These are phyloP conservation scores for Saguinus midas DNA, from an alignment of 2,113 vertebrate species.

Conservation along the genomic window DNA sequence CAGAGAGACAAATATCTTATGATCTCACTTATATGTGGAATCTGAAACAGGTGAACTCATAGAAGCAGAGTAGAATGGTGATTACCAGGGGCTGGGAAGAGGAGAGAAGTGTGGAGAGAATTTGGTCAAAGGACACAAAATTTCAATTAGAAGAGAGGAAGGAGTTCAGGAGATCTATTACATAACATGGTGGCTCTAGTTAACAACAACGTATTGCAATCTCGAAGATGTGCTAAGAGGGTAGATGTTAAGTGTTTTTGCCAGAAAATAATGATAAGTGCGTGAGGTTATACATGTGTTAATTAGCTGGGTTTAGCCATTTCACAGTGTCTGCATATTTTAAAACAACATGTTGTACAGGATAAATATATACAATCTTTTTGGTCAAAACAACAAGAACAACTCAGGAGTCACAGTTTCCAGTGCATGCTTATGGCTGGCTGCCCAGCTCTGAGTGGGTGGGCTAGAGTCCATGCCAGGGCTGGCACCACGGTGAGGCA, in stretches of 20 bases:
- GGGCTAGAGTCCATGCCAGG: fast-evolving
- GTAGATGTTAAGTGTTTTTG: not conserved
- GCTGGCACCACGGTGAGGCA: not conserved
- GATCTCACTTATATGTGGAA: not conserved
- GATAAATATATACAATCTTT: not conserved
- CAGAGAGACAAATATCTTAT: not conserved
- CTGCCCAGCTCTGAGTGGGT: fast-evolving
- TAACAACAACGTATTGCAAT: not conserved
- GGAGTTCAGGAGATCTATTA: fast-evolving
- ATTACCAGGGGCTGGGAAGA: not conserved
- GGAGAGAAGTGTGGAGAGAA: not conserved
- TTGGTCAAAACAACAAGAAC: not conserved
- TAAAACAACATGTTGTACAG: not conserved
- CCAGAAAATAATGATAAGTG: not conserved
- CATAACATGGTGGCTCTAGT: fast-evolving
- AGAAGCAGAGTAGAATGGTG: not conserved
- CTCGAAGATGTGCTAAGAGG: not conserved
- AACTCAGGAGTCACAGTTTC: fast-evolving
- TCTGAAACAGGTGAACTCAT: not conserved
- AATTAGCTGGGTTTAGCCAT: not conserved
- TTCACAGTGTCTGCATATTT: not conserved
- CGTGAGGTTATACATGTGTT: not conserved
- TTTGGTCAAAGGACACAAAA: not conserved
- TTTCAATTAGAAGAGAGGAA: not conserved
- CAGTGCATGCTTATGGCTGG: fast-evolving